These are phyloP conservation scores for Pemphredon lugubris DNA, from an alignment of 2,888 invertebrate genomes.

Conservation along the genomic window DNA sequence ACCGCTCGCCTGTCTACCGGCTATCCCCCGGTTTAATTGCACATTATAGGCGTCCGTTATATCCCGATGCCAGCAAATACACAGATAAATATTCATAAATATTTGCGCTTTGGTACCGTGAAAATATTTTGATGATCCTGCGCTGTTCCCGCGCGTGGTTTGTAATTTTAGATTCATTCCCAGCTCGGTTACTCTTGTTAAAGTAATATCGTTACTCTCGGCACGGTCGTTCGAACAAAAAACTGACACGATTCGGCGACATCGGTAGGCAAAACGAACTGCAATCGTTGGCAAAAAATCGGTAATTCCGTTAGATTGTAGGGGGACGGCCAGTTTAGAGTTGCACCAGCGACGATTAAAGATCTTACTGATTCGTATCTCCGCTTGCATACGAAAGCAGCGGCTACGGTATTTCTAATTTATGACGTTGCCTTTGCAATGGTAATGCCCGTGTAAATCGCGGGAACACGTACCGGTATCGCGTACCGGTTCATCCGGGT, in stretches of 20 bases:
- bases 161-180: not conserved
- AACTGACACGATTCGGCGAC: not conserved
- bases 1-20: conserved; percentile 41
- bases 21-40: conserved; percentile 74
- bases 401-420: conserved; percentile 67
- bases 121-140: conserved; percentile 36
- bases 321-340: conserved; percentile 37
- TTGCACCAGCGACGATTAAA: conserved; percentile 62
- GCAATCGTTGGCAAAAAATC: not conserved
- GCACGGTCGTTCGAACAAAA: no score
- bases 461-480: conserved; percentile 60
- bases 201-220: not conserved
- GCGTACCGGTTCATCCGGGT: conserved; percentile 63
- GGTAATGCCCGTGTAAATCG: conserved; percentile 68
- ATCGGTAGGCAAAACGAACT: not conserved
- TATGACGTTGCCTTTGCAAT: conserved; percentile 67
- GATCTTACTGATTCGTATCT: conserved; percentile 70
- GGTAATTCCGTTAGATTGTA: conserved; percentile 27
- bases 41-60: conserved; percentile 74
- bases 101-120: conserved; percentile 50
- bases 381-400: conserved; percentile 61
- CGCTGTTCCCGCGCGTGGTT: not conserved
- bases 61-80: conserved; percentile 57
- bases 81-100: conserved; percentile 77
- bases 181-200: not conserved